Conservation (phyloP, 1,140 invertebrate genomes). For the Daktulosphaira vitifoliae region DNA sequence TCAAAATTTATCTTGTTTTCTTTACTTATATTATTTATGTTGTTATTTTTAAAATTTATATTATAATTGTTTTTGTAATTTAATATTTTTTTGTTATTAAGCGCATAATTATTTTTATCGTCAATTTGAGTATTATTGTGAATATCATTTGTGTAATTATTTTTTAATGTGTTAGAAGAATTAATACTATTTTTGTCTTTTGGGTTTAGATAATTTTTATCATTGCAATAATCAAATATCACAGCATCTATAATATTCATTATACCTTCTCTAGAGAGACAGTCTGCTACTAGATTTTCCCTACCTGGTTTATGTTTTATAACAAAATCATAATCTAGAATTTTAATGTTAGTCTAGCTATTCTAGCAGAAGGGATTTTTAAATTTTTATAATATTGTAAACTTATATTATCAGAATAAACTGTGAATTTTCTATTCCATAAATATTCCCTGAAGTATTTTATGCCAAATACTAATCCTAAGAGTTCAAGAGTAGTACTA, state of each 20-base stretch:
- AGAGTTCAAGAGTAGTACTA: not conserved
- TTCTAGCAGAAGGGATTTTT: conserved; percentile 11
- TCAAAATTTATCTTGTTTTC: too few species aligned
- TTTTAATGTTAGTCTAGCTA: not conserved
- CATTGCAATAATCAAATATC: not conserved
- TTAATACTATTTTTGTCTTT: too few species aligned
- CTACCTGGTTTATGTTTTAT: not conserved
- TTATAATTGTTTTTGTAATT: too few species aligned
- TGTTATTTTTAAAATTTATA: too few species aligned
- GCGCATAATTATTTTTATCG: too few species aligned
- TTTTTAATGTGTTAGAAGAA: too few species aligned
- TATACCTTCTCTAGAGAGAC: not conserved
- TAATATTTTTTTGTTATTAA: too few species aligned
- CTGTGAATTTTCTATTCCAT: not conserved
- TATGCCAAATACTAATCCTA: not conserved
- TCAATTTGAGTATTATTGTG: too few species aligned
- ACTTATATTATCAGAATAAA: not conserved
- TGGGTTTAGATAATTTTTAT: too few species aligned
- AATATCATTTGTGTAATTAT: too few species aligned
- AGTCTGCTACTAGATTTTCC: not conserved
- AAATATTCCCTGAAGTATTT: not conserved
- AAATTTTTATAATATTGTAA: conserved; percentile 7
- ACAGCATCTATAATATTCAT: not conserved
- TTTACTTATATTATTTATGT: too few species aligned
- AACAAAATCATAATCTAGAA: not conserved